Conservation (phyloP, 2,113 vertebrate genomes). For the Agapornis roseicollis region DNA sequence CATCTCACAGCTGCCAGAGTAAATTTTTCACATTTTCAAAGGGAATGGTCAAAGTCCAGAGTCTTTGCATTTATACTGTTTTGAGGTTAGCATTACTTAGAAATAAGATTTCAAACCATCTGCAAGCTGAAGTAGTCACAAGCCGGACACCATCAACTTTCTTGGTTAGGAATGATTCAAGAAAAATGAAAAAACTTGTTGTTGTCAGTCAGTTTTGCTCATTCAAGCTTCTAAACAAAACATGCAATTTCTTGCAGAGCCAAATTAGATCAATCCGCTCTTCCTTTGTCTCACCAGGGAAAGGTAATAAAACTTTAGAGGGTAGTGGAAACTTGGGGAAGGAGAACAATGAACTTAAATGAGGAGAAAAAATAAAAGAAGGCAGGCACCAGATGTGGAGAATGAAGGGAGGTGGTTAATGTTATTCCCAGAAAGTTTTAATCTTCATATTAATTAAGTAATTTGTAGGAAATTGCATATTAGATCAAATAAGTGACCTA, state of each 20-base stretch:
- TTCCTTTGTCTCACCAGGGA: background rate
- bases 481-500: background rate
- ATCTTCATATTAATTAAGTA: background rate
- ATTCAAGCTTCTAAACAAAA: background rate
- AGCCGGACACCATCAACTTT: background rate
- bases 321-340: background rate
- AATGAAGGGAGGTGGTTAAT: background rate
- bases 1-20: background rate
- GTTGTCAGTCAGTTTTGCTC: background rate
- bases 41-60: background rate
- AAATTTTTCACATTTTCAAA: background rate
- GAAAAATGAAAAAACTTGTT: background rate
- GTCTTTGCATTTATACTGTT: background rate
- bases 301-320: background rate
- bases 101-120: background rate
- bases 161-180: background rate
- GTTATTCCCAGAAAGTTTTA: background rate
- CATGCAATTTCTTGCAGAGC: background rate
- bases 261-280: background rate
- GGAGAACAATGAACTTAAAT: background rate
- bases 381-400: background rate
- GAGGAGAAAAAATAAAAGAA: background rate
- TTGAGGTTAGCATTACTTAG: background rate
- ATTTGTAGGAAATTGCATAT: background rate
- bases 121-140: background rate